These are phyloP conservation scores for Asbolus verrucosus DNA, from an alignment of 1,140 invertebrate genomes.

Conservation along the genomic window DNA sequence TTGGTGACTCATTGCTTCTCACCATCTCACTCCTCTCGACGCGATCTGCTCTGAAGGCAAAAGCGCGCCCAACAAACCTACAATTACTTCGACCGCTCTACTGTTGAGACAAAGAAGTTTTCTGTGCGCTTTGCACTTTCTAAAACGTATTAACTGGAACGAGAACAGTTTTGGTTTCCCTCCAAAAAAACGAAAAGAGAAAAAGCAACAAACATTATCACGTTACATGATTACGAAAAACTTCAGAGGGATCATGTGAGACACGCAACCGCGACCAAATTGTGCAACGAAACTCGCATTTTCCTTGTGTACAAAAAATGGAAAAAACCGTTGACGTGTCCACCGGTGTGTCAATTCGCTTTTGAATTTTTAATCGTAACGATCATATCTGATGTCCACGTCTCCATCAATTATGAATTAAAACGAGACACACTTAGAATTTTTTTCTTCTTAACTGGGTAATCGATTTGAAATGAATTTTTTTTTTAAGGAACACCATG, in stretches of 20 bases:
- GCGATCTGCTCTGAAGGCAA: no score
- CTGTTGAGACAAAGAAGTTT: no score
- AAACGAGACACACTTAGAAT: not conserved
- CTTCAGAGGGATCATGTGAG: not conserved
- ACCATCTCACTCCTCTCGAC: no score
- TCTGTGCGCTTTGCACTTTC: no score
- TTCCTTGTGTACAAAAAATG: not conserved
- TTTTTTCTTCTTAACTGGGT: not conserved
- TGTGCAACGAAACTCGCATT: not conserved
- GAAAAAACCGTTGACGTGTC: conserved; percentile 18
- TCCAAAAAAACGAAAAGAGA: conserved; percentile 13
- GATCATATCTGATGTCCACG: not conserved
- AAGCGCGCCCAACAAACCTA: no score
- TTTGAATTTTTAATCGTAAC: conserved; percentile 1
- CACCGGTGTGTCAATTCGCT: not conserved
- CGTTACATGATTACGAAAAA: not conserved
- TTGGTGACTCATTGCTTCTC: no score
- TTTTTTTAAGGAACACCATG: conserved; percentile 68
- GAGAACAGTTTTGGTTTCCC: conserved; percentile 20
- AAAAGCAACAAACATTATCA: no score
- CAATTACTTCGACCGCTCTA: no score
- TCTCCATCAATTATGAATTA: not conserved
- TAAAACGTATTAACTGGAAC: not conserved
- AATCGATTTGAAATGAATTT: not conserved
- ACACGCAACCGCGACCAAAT: not conserved